Evolutionary conservation across 2,797 vertebrate species (phyloP).

Genomic region (Siniperca obscura): DNA sequence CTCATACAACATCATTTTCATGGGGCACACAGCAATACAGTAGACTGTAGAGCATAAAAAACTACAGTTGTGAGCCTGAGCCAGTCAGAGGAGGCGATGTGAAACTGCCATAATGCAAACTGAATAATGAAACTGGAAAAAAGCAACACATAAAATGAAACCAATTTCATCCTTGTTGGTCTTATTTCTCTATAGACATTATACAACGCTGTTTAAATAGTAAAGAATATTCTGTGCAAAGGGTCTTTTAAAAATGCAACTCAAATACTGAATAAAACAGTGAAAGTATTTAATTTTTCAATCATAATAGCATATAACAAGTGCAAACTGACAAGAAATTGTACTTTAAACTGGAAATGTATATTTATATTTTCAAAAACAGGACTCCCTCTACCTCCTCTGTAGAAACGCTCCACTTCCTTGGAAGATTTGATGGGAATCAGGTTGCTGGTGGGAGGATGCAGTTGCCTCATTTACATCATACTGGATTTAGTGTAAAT

Average conservation of each 20-base stretch:
- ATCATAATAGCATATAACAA: background rate
- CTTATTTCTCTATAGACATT: conserved; percentile 16
- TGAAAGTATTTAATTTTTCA: background rate
- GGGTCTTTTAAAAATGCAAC: background rate
- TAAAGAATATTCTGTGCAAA: background rate
- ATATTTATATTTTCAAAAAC: background rate
- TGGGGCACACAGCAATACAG: background rate
- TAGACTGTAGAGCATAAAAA: background rate
- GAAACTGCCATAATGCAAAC: conserved; percentile 28
- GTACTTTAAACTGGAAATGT: background rate
- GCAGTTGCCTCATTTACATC: conserved; percentile 3
- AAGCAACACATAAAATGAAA: conserved; percentile 16
- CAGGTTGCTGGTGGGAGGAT: background rate
- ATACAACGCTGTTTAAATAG: background rate
- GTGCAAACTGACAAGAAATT: background rate
- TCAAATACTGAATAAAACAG: background rate
- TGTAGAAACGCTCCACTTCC: background rate
- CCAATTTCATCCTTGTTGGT: background rate
- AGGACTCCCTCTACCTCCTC: background rate
- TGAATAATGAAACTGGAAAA: conserved; percentile 10
- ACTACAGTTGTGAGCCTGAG: conserved; percentile 1
- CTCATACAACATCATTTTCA: conserved; percentile 3
- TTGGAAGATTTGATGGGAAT: conserved; percentile 2
- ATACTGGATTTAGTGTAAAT: conserved; percentile 25
- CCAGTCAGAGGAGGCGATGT: conserved; percentile 4